Conservation (phyloP, 92 coral and sea anemone species). For the Muricea muricata region DNA sequence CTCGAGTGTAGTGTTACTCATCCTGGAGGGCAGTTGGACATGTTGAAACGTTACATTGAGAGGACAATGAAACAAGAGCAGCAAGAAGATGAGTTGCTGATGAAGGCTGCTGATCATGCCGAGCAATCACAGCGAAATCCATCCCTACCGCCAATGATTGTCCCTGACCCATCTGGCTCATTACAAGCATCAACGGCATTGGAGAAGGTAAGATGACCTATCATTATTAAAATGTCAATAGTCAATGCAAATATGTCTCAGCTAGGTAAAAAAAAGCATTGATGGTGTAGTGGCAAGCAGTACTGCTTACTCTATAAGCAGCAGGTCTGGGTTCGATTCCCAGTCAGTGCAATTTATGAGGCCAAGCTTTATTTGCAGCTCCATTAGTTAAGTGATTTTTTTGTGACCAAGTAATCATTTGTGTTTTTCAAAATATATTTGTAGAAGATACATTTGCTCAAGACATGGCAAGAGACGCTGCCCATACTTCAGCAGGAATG, state of each 20-base stretch:
- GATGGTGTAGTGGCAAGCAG: background rate
- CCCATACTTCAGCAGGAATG: constrained; percentile 19
- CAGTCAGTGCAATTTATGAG: background rate
- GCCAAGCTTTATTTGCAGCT: background rate
- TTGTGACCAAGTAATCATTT: background rate
- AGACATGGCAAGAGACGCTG: constrained; percentile 37
- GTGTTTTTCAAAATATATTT: background rate
- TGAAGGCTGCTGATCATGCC: constrained; percentile 10
- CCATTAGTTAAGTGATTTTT: too few relatives aligned
- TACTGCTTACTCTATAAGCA: background rate
- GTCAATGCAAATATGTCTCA: background rate
- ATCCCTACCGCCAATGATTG: background rate
- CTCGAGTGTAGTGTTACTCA: background rate
- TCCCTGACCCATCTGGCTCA: background rate
- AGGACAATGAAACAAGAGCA: background rate
- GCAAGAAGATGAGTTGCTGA: constrained; percentile 17
- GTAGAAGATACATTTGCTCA: constrained; percentile 13
- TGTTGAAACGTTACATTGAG: constrained; percentile 4
- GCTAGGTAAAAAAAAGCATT: background rate
- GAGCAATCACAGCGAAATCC: background rate
- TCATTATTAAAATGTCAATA: too few relatives aligned
- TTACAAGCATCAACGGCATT: background rate
- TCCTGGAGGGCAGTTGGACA: constrained; percentile 47
- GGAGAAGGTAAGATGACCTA: background rate
- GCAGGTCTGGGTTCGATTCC: constrained; percentile 10